Conservation (phyloP, 2,113 vertebrate species). For the Phalacrocorax brasilianus region DNA sequence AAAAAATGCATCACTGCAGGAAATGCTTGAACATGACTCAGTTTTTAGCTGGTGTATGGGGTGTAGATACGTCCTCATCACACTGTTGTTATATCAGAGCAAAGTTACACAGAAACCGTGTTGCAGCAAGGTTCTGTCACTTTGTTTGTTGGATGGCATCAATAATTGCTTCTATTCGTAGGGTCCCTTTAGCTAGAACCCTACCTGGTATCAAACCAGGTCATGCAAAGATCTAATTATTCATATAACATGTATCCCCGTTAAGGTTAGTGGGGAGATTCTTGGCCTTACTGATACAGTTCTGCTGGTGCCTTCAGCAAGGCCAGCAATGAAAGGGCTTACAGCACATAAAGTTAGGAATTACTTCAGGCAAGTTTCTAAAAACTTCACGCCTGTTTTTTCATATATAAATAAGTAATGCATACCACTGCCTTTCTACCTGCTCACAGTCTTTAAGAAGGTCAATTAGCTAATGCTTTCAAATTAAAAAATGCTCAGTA, state of each 20-base stretch:
- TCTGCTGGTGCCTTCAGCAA: not conserved
- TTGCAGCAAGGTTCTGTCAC: not conserved
- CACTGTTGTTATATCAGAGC: not conserved
- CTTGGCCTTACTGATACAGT: not conserved
- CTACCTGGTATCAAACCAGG: not conserved
- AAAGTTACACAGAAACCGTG: not conserved
- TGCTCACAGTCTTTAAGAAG: not conserved
- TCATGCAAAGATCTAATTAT: not conserved
- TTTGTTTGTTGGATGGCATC: not conserved
- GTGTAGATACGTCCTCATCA: not conserved
- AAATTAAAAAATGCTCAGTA: slow-evolving; percentile 10
- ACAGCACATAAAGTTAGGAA: not conserved
- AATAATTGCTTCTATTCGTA: not conserved
- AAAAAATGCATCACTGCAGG: not conserved
- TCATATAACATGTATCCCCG: not conserved
- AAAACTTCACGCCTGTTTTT: not conserved
- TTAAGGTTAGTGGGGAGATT: not conserved
- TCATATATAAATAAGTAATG: not conserved
- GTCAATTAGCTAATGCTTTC: not conserved
- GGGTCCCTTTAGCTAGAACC: not conserved
- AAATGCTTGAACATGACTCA: not conserved
- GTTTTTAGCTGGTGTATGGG: not conserved
- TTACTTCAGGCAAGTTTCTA: not conserved
- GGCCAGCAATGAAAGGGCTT: not conserved
- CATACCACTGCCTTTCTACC: not conserved